Evolutionary conservation across 2,888 invertebrate species (phyloP), one percentile per base, ranked within the genome.

Genomic region (Baronia brevicornis): DNA sequence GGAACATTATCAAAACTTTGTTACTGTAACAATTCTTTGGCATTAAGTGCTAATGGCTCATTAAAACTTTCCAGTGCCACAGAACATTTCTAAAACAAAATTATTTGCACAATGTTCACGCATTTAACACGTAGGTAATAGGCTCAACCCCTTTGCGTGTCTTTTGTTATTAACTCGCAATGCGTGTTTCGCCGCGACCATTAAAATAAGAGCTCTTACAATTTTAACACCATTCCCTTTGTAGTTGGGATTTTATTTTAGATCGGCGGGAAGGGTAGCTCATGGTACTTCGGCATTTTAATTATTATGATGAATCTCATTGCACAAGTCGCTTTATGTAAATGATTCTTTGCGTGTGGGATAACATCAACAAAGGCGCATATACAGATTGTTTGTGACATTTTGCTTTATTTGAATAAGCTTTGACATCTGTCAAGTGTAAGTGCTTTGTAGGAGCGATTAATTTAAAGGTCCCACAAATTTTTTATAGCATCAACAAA

Each of bases 81-180:
- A 33, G 36, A 38, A 40, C 29, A 35, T 38, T 44, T 41, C 47
- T 50, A 39, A 50, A 46, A 44, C 40, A 47, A 48, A 51, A 55
- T 56, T 54, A 55, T 58, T 54, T 50, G 46, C 43, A 43, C 48
- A 51, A 43, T 44, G 41, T 54, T 51, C 46, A 48, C 51, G 46
- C 54, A 54, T 54, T 57, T 57, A 50, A 53, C 51, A 51, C 53
- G 44, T 52, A 43, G 39, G 35, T 39, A 32, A 55, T 48, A 46
- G 48, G 44, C 48, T 46, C 51, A 52, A 51, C 58, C 59, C 56
- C 50, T 53, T 54, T 47, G 55, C 58, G 60, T 62, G 63, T 44
- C 49, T 35, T 44, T 38, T 35, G 46, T 55, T 51, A 61, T 57
- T 54, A 57, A 57, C 47, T 52, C 47, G 48, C 42, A 46, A 51